Base-by-base conservation (phyloP, 2,888 invertebrate species). In the Dolichomitus sp. region DNA sequence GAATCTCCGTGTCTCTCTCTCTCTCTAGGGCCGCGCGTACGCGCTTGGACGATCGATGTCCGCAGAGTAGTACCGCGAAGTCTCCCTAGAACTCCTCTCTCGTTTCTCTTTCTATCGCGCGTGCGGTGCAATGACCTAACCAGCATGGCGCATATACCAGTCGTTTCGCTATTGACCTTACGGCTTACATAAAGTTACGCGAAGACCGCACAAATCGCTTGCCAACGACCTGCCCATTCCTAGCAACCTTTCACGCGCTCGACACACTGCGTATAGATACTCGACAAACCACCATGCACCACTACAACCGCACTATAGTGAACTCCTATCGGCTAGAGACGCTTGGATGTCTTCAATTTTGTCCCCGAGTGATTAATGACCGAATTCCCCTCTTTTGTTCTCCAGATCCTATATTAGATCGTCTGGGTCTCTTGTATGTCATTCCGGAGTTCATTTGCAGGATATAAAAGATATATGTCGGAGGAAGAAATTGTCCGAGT, bases 131-230 rank as follows among this genome's bases (percentile, higher is more conserved):
- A 72, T 83, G 79, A 83, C 82, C 82, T 68, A 72, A 63, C 61
- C 42, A 59, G 61, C 57, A 74, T 23, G 48, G 52, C 79, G 75
- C 65, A 68, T 66, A 72, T 57, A 54, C 30, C 65, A 66, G 54
- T 80, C 79, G 76, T 83, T 80, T 80, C 79, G 83, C 83, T 80
- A 83, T 83, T 79, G 79, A 83, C 83, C 83, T 79, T 83, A 83
- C 79, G 83, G 72, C 83, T 83, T 80, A 72, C 83, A 83, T 83
- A 76, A 83, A 79, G 83, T 83, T 83, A 76, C 83, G 70, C 79
- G 61, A 76, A 68, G 79, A 79, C 72, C 83, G 83, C 83, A 76
- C 83, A 79, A 83, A 83, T 83, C 75, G 79, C 83, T 80, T 80
- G 79, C 79, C 75, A 83, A 83, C 75, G 79, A 82, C 75, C 79